Percentiles rank a stretch among this genome's conserved stretches.
Conservation (phyloP, 2,888 invertebrate genomes). For the Oligia strigilis region DNA sequence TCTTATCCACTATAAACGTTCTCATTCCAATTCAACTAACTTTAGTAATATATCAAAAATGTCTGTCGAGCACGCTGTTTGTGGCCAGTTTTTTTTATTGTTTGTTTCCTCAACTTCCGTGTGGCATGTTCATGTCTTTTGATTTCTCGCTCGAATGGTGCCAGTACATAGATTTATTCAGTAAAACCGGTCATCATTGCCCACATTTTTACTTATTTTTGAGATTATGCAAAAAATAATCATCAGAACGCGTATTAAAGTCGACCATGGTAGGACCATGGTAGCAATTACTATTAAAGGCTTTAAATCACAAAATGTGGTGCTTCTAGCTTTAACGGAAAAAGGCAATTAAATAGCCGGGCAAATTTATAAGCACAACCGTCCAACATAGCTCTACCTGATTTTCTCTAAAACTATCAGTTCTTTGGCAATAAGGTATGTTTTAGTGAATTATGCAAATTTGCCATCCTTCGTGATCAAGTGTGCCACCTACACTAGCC, state of each 20-base stretch:
- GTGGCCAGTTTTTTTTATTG: too few species aligned
- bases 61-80: too few species aligned
- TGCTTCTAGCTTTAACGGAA: background rate
- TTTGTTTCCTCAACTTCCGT: background rate
- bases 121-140: background rate
- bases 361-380: background rate
- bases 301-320: background rate
- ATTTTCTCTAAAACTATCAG: background rate
- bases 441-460: too few species aligned
- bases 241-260: background rate
- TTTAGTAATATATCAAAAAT: too few species aligned
- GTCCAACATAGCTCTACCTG: background rate
- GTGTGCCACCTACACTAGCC: background rate
- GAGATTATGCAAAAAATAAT: background rate
- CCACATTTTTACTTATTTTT: background rate
- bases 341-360: background rate
- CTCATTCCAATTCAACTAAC: too few species aligned
- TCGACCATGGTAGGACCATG: too few species aligned
- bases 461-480: too few species aligned
- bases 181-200: background rate
- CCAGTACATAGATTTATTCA: too few species aligned
- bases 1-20: too few species aligned
- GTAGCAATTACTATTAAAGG: too few species aligned
- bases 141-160: background rate
- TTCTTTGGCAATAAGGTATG: too few species aligned